A percentile compares a stretch with the other conserved stretches of the same genome.
Conservation (phyloP, 1,140 invertebrate species). For the Lasioglossum albipes region DNA sequence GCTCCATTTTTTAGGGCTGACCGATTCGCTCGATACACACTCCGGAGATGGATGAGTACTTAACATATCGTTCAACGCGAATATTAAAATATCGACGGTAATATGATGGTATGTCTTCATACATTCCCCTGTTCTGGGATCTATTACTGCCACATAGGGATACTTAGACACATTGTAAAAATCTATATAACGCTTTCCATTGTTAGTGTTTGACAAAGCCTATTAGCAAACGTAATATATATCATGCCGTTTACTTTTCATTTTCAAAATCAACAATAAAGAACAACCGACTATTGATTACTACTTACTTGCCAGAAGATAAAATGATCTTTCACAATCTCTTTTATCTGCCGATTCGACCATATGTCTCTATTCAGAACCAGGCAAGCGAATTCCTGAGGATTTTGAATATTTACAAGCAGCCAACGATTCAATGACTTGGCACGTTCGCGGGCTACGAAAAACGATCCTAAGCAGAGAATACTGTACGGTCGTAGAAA, state of each 20-base stretch:
- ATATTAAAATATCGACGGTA: constrained; percentile 75
- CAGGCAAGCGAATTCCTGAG: constrained; percentile 87
- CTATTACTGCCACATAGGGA: constrained; percentile 88
- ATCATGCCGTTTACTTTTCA: not conserved
- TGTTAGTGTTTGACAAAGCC: constrained; percentile 85
- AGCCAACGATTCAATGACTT: constrained; percentile 85
- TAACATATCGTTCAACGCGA: constrained; percentile 76
- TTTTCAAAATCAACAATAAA: not conserved
- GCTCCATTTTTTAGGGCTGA: constrained; percentile 62
- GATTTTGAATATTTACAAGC: constrained; percentile 89
- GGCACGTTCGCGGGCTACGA: constrained; percentile 83
- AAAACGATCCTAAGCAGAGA: constrained; percentile 85
- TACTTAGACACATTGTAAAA: constrained; percentile 86
- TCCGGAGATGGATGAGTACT: constrained; percentile 77
- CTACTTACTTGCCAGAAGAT: constrained; percentile 88
- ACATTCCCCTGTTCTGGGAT: constrained; percentile 88
- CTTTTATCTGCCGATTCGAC: constrained; percentile 85
- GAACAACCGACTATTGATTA: not conserved
- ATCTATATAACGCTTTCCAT: constrained; percentile 85
- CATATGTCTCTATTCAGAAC: constrained; percentile 90
- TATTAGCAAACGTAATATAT: constrained; percentile 62
- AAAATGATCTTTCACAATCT: constrained; percentile 86
- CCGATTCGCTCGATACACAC: constrained; percentile 66
- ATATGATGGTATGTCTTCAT: constrained; percentile 81
- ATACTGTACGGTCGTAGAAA: constrained; percentile 89